phyloP scores from a whole-genome alignment of 2,797 vertebrate genomes.

The Cynopterus sphinx region DNA sequence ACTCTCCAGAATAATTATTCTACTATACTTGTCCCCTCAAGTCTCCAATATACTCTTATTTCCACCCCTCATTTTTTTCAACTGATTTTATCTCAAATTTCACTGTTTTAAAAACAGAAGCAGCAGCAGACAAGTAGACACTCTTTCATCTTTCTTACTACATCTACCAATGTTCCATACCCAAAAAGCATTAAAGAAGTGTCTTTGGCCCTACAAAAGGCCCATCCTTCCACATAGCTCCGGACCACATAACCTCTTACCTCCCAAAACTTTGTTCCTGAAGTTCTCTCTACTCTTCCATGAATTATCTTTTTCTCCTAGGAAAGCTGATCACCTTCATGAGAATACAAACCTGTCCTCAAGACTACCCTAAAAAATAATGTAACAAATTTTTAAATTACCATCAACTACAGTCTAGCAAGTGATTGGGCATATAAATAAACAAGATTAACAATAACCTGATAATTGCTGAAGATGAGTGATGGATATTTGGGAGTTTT shows the following conservation, averaged over 20 bases:
- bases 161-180: not conserved
- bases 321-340: not conserved
- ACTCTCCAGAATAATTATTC: not conserved
- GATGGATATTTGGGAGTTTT: not conserved
- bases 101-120: not conserved
- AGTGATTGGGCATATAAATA: not conserved
- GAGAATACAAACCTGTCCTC: not conserved
- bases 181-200: not conserved
- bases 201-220: not conserved
- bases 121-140: not conserved
- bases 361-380: not conserved
- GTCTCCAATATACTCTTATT: conserved; percentile 11
- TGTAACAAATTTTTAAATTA: not conserved
- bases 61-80: not conserved
- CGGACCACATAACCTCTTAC: not conserved
- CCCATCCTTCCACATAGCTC: not conserved
- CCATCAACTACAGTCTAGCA: not conserved
- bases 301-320: not conserved
- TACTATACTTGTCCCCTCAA: not conserved
- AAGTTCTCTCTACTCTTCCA: not conserved
- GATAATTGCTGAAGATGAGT: not conserved
- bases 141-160: not conserved
- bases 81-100: not conserved
- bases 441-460: not conserved
- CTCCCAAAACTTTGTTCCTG: not conserved